Evolutionary conservation across 2,113 vertebrate genomes (phyloP), one percentile per base, ranked within the genome.

Genomic region (Alexandromys fortis): DNA sequence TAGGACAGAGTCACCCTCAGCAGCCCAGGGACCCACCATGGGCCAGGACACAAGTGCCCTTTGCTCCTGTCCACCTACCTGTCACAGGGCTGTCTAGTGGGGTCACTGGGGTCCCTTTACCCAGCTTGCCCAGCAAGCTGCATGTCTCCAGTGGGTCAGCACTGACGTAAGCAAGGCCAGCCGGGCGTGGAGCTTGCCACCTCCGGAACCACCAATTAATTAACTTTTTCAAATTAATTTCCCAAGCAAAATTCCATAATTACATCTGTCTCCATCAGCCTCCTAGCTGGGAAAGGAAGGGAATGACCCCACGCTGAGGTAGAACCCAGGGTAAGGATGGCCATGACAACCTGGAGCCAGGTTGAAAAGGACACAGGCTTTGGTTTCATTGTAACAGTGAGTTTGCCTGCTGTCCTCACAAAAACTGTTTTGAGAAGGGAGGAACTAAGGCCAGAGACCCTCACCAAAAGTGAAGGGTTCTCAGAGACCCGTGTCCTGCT

Each of bases 221-320:
- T 98, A 97, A 98, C 96, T 97, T 98, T 97, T 96, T 96, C 87
- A 97, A 97, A 97, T 97, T 97, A 97, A 98, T 97, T 97, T 97
- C 96, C 92, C 89, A 97, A 97, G 96, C 96, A 97, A 97, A 97
- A 98, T 95, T 81, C 92, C 96, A 68, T 97, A 97, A 98, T 98
- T 97, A 97, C 96, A 96, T 97, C 93, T 97, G 87, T 95, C 94
- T 96, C 85, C 76, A 86, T 94, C 94, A 96, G 78, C 81, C 89
- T 49, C 42, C 19, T 30, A 94, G 75, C 73, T 77, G 58, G 68
- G 78, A 83, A 96, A 68, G 92, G 68, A 92, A 94, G 73, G 90
- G 6, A 95, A 52, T 49, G 63, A 92, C 94, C 92, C 86, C 12
- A 1, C 38, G 5, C 5, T 47, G 42, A 76, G 42, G 42, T 38